Conservation (phyloP, 2,797 vertebrate species). For the Heteromormyrus szaboi region DNA sequence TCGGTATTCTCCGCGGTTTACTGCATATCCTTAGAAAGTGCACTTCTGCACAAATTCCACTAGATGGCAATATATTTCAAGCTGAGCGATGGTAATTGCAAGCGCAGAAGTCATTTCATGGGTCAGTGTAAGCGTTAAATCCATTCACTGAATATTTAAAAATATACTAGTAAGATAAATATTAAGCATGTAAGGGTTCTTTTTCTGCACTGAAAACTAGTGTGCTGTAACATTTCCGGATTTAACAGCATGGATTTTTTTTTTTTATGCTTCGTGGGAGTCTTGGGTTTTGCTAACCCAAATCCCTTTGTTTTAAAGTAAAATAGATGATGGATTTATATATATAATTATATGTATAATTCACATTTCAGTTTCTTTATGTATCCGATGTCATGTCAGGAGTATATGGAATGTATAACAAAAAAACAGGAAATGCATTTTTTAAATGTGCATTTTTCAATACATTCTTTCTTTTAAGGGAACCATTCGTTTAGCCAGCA, state of each 20-base stretch:
- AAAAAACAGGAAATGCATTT: neutral
- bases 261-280: neutral
- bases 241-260: neutral
- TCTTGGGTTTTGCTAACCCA: neutral
- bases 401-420: neutral
- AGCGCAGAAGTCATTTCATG: neutral
- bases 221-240: neutral
- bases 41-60: neutral
- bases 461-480: neutral
- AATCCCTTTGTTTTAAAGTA: neutral
- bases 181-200: neutral
- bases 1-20: neutral
- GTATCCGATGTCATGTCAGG: neutral
- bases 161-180: neutral
- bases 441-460: neutral
- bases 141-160: neutral
- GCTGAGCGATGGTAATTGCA: neutral
- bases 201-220: neutral
- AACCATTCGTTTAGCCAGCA: neutral
- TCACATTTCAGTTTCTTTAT: neutral
- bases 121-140: neutral
- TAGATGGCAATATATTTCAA: conserved; percentile 21
- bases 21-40: neutral
- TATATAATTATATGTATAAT: neutral
- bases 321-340: neutral